Conservation (phyloP, 2,797 vertebrate genomes). For the Morus bassanus region DNA sequence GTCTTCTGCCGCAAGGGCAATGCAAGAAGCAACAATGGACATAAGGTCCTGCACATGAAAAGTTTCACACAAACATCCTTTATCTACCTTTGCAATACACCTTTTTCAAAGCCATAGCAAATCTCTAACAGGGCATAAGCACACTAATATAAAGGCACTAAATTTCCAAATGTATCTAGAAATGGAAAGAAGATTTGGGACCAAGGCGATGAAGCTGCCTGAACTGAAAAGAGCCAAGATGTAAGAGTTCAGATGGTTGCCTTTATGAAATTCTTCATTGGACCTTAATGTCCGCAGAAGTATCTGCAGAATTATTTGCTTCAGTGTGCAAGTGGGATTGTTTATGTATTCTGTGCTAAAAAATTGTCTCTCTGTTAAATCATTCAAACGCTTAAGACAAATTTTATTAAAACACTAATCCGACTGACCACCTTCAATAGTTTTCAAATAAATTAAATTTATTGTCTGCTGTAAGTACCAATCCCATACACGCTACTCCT, state of each 20-base stretch:
- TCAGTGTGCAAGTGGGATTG: neutral
- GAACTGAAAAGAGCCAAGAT: neutral
- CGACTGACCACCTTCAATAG: neutral
- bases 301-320: neutral
- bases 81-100: neutral
- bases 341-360: neutral
- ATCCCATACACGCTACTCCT: neutral
- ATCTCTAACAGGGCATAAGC: neutral
- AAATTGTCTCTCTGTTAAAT: neutral
- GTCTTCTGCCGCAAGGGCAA: neutral
- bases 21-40: neutral
- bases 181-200: neutral
- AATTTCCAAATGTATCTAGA: neutral
- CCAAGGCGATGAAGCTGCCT: neutral
- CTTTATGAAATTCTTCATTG: neutral
- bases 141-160: neutral
- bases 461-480: neutral
- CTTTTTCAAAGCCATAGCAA: neutral
- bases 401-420: neutral
- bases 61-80: neutral
- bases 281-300: neutral
- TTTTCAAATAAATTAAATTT: constrained; percentile 10
- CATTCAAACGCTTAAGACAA: neutral
- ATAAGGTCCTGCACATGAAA: neutral
- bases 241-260: neutral